phyloP scores from a whole-genome alignment of 2,113 vertebrate species.

The Macrotis lagotis region DNA sequence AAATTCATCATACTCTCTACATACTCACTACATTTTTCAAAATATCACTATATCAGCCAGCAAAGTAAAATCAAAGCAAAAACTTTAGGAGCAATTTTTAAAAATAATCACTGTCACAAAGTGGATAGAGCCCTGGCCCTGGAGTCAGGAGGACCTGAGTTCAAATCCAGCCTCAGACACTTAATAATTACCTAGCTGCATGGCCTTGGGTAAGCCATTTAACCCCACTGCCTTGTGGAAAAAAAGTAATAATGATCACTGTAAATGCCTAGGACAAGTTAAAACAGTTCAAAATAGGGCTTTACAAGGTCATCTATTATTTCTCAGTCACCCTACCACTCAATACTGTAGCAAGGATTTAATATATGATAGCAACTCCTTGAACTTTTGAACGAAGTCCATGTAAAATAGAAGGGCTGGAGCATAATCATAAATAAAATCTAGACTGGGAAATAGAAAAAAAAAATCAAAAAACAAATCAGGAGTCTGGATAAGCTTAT shows the following conservation, averaged over 20 bases:
- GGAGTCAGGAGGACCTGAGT: no score
- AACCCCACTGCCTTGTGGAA: no score
- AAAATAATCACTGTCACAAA: no score
- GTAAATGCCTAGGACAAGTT: not conserved
- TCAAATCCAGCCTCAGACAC: no score
- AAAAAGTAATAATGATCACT: no score
- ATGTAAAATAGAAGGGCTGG: conserved; percentile 44
- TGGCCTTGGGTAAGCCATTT: no score
- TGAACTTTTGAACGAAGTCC: conserved; percentile 46
- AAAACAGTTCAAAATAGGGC: not conserved
- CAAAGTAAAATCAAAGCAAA: conserved; percentile 29
- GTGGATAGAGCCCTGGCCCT: no score
- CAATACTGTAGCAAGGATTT: conserved; percentile 45
- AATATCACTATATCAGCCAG: not conserved
- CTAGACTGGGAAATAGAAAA: not conserved
- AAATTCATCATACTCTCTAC: conserved; percentile 8
- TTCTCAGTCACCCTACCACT: conserved; percentile 24
- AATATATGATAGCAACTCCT: conserved; percentile 25
- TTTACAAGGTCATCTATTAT: not conserved
- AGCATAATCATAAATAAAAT: conserved; percentile 22
- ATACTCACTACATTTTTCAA: conserved; percentile 36
- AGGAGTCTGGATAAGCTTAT: not conserved
- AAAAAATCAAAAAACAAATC: conserved; percentile 36
- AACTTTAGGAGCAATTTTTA: not conserved
- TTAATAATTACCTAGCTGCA: no score